phyloP scores from a whole-genome alignment of 2,888 invertebrate species.

The Ashinkailepas kermadecensis region DNA sequence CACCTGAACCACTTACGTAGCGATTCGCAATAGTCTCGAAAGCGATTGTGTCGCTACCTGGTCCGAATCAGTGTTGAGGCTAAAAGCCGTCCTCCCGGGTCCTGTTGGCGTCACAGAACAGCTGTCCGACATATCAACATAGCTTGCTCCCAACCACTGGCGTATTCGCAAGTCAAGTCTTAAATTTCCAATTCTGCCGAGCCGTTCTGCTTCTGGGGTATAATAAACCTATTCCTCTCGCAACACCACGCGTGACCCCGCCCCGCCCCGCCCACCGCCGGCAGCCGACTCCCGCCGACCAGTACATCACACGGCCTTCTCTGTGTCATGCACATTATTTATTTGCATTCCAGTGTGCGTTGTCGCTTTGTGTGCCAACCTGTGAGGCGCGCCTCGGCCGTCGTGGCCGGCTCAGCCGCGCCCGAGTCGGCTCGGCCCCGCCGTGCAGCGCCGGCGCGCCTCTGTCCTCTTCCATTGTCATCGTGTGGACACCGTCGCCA shows the following conservation, averaged over 20 bases:
- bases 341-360: constrained; percentile 7
- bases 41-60: too few relatives aligned
- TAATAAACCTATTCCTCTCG: neutral
- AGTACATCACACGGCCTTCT: neutral
- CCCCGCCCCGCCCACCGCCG: neutral
- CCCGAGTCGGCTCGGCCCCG: too few relatives aligned
- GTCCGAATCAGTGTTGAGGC: too few relatives aligned
- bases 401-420: neutral
- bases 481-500: too few relatives aligned
- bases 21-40: too few relatives aligned
- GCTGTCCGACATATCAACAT: too few relatives aligned
- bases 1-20: too few relatives aligned
- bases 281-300: neutral
- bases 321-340: constrained; percentile 8
- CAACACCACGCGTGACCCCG: neutral
- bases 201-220: too few relatives aligned
- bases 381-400: neutral
- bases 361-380: constrained; percentile 1
- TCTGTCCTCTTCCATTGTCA: too few relatives aligned
- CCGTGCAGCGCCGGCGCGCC: too few relatives aligned
- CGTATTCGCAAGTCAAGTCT: neutral
- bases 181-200: neutral
- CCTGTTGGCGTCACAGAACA: too few relatives aligned
- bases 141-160: neutral
- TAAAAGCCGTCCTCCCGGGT: too few relatives aligned